Evolutionary conservation across 2,888 invertebrate genomes (phyloP).

Genomic region (Tethea ocularis): DNA sequence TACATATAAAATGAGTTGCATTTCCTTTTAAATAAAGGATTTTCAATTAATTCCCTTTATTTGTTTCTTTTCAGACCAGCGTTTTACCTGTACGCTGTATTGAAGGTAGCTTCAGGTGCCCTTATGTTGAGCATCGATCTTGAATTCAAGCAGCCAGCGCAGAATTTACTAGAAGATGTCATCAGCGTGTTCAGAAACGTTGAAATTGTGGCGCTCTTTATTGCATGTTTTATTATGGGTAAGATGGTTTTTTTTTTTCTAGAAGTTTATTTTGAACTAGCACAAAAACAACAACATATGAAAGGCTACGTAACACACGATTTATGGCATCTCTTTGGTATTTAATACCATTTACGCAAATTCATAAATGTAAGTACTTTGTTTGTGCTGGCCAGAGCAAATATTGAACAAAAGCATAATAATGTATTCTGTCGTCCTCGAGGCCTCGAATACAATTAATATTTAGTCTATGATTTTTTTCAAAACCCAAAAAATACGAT

Average conservation of each 20-base stretch:
- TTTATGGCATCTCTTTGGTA: too few species aligned
- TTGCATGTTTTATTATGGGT: slow-evolving; percentile 89
- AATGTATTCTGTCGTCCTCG: background rate
- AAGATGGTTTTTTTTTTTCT: too few species aligned
- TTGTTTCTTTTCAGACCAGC: slow-evolving; percentile 84
- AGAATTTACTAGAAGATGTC: slow-evolving; percentile 88
- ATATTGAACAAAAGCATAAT: background rate
- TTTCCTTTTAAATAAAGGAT: background rate
- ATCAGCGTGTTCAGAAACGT: slow-evolving; percentile 86
- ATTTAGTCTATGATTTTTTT: background rate
- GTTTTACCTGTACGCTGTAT: slow-evolving; percentile 88
- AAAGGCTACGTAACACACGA: too few species aligned
- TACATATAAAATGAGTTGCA: too few species aligned
- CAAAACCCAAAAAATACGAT: background rate
- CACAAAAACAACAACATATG: too few species aligned
- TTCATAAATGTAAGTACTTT: too few species aligned
- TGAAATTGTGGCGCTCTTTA: slow-evolving; percentile 88
- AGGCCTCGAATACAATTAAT: background rate
- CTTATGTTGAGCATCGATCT: slow-evolving; percentile 89
- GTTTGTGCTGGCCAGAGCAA: background rate
- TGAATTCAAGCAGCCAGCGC: slow-evolving; percentile 89
- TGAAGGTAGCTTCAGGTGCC: slow-evolving; percentile 87
- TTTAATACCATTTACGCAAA: too few species aligned
- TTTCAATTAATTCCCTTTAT: background rate
- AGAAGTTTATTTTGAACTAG: too few species aligned